Base-by-base conservation (phyloP, 2,888 invertebrate species). In the Brenthis hecate region DNA sequence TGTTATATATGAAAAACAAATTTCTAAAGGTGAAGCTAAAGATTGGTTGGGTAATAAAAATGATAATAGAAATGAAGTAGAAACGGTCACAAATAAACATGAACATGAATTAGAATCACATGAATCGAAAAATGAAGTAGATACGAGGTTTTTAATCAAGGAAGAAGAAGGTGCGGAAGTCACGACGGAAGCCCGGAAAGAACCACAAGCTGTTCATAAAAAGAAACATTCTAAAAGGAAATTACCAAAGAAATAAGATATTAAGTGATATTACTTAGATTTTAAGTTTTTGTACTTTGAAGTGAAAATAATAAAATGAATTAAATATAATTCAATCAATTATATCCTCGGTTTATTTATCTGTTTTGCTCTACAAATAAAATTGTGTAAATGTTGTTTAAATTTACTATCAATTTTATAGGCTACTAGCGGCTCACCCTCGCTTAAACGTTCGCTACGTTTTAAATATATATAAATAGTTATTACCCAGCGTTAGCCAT, bases 1-100 rank as follows among this genome's bases (percentile, higher is more conserved):
- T 68, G 91, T 92, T 0, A 88, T 92, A 72, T 92, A 81, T 74
- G 91, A 92, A 73, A 91, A 89, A 74, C 79, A 84, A 54, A 90
- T 92, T 65, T 80, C 86, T 2, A 88, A 86, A 72, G 80, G 74
- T 5, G 91, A 92, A 79, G 91, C 91, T 0, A 87, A 83, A 14
- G 82, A 86, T 71, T 92, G 91, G 91, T 68, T 87, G 19, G 78
- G 74, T 55, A 74, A 75, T 6, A 84, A 81, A 69, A 81, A 80
- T 43, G 28, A 23, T 14, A 56, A 69, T 13, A 64, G 43, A 14
- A 56, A 56, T 43, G 57, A 13, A 8, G 16, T 13, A 47, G 61
- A 23, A 1, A 1, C 14, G 8, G 13, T 43, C 36, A 11, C 58
- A 6, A 11, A 13, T 4, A 70, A 55, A 23, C 58, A 63, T 23